Evolutionary conservation across 2,888 invertebrate genomes (phyloP).

Genomic region (Acanthosepion esculentum): DNA sequence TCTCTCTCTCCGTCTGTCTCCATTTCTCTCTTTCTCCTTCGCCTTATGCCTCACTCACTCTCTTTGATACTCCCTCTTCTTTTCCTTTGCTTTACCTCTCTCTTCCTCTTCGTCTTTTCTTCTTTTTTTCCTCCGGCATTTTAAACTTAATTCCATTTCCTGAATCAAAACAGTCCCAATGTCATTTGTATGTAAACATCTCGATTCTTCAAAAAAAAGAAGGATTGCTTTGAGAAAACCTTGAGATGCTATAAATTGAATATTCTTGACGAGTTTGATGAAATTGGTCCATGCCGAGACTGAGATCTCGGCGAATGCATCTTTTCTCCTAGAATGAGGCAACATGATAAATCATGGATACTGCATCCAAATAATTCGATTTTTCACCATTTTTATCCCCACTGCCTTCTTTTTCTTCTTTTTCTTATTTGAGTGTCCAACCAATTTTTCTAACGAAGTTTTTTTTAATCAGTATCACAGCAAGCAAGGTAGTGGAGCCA

Average conservation of each 20-base stretch:
- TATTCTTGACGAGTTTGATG: not conserved
- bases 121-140: not conserved
- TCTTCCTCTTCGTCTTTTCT: not conserved
- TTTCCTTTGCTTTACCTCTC: too few species aligned
- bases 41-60: too few species aligned
- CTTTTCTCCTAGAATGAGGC: not conserved
- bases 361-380: too few species aligned
- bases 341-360: not conserved
- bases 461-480: too few species aligned
- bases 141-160: not conserved
- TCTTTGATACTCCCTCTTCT: too few species aligned
- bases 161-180: not conserved
- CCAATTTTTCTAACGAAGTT: too few species aligned
- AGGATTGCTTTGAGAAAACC: not conserved
- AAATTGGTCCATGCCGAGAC: not conserved
- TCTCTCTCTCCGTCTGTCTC: too few species aligned
- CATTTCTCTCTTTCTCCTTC: too few species aligned
- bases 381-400: too few species aligned
- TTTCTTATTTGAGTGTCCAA: too few species aligned
- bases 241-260: not conserved
- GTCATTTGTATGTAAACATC: not conserved
- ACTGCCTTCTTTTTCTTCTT: too few species aligned
- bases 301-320: not conserved
- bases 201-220: not conserved
- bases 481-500: too few species aligned